Percentiles rank a stretch among this genome's conserved stretches.
phyloP scores from a whole-genome alignment of 2,113 vertebrate species.

The Eidolon helvum region DNA sequence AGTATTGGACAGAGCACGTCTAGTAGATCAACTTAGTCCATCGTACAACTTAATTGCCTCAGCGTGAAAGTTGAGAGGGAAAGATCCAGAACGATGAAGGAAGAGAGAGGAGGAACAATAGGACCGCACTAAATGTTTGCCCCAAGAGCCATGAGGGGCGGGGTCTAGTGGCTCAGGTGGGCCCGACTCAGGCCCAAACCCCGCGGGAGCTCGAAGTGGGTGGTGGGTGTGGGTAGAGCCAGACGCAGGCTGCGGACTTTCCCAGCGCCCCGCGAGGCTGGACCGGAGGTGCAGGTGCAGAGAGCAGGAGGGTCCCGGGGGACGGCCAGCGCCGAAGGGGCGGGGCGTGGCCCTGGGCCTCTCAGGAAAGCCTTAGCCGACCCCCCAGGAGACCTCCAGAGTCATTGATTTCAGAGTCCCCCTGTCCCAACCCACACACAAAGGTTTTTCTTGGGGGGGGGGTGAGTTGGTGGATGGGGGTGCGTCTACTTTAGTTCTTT shows the following conservation, averaged over 20 bases:
- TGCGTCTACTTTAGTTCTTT: neutral
- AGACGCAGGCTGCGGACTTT: neutral
- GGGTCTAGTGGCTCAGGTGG: accelerated
- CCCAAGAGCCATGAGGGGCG: accelerated
- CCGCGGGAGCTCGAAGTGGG: neutral
- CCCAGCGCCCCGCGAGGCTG: neutral
- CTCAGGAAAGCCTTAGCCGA: neutral
- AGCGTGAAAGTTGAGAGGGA: too few relatives aligned
- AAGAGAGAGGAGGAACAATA: neutral
- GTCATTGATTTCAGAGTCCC: neutral
- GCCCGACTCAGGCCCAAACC: neutral
- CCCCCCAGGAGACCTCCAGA: neutral
- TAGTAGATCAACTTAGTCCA: neutral
- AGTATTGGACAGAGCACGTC: neutral
- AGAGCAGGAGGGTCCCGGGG: neutral
- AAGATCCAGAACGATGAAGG: neutral
- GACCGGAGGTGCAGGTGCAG: too few relatives aligned
- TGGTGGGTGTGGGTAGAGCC: accelerated
- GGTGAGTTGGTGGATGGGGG: accelerated
- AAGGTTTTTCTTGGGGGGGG: neutral
- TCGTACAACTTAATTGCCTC: neutral
- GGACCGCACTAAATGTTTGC: too few relatives aligned
- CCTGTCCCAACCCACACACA: too few relatives aligned
- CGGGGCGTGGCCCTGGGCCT: accelerated
- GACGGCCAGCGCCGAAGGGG: neutral